A percentile compares a stretch with the other conserved stretches of the same genome.
phyloP scores from a whole-genome alignment of 2,888 invertebrate species.

The Microplitis manilae region DNA sequence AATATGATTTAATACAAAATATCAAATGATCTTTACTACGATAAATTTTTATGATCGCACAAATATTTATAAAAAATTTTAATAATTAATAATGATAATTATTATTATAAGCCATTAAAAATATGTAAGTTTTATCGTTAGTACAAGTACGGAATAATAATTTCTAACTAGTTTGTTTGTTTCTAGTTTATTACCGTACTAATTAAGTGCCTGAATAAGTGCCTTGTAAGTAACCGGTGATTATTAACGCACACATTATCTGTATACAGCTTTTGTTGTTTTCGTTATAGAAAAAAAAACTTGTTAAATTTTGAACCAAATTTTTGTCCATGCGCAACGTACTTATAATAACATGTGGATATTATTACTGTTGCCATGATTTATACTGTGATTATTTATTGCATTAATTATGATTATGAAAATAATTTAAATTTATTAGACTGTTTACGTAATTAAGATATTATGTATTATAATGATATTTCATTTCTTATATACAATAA shows the following conservation, averaged over 20 bases:
- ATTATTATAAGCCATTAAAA: no score
- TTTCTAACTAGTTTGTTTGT: neutral
- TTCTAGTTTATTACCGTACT: neutral
- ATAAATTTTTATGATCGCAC: neutral
- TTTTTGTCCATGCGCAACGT: slow-evolving; percentile 2
- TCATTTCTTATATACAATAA: neutral
- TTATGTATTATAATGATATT: slow-evolving; percentile 4
- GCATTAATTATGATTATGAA: slow-evolving; percentile 21
- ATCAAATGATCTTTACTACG: neutral
- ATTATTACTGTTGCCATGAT: slow-evolving; percentile 45
- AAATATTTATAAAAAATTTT: neutral
- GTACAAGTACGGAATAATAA: neutral
- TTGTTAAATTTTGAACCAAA: slow-evolving; percentile 14
- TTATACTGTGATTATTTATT: slow-evolving; percentile 50
- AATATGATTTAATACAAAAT: neutral
- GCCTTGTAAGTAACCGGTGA: neutral
- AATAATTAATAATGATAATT: no score
- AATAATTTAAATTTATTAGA: neutral
- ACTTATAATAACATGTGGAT: neutral
- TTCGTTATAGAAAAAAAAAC: neutral
- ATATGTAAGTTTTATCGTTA: neutral
- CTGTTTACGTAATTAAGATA: slow-evolving; percentile 8
- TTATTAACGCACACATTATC: neutral
- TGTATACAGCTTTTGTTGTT: neutral
- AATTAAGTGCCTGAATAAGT: neutral